Conservation (phyloP, 2,113 vertebrate genomes). For the Stegastes partitus region DNA sequence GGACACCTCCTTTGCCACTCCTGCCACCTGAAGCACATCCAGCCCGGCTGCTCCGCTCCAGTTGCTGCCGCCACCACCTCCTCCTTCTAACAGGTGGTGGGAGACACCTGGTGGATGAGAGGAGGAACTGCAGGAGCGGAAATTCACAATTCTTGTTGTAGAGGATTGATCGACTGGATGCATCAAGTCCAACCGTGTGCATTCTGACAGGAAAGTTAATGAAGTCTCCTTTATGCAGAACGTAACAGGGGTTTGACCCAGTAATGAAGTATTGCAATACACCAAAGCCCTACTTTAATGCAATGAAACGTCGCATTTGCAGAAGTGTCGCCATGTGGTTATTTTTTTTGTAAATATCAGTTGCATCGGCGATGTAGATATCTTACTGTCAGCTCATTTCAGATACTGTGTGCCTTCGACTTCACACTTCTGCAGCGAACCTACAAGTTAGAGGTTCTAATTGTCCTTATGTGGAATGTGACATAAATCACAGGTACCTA, state of each 20-base stretch:
- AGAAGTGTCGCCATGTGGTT: constrained; percentile 9
- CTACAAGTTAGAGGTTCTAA: neutral
- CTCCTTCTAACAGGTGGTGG: constrained; percentile 78
- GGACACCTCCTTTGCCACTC: constrained; percentile 93
- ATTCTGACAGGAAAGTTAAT: constrained; percentile 34
- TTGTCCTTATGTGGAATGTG: neutral
- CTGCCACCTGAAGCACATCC: constrained; percentile 93
- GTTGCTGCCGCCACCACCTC: constrained; percentile 59
- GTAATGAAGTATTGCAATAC: constrained; percentile 52
- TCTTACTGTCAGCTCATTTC: constrained; percentile 5
- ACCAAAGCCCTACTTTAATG: constrained; percentile 48
- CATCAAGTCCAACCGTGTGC: constrained; percentile 22
- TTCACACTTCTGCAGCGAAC: constrained; percentile 14
- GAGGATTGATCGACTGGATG: constrained; percentile 58
- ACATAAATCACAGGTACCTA: constrained; percentile 23
- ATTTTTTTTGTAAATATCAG: constrained; percentile 32
- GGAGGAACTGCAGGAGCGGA: constrained; percentile 42
- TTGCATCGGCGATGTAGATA: constrained; percentile 39
- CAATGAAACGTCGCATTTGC: constrained; percentile 28
- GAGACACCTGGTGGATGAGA: constrained; percentile 67
- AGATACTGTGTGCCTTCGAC: constrained; percentile 34
- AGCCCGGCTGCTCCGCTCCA: constrained; percentile 79
- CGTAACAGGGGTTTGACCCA: constrained; percentile 2
- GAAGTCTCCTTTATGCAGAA: constrained; percentile 44
- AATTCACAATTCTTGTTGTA: constrained; percentile 70